Base-by-base conservation (phyloP, 2,113 vertebrate genomes). In the Peromyscus californicus region DNA sequence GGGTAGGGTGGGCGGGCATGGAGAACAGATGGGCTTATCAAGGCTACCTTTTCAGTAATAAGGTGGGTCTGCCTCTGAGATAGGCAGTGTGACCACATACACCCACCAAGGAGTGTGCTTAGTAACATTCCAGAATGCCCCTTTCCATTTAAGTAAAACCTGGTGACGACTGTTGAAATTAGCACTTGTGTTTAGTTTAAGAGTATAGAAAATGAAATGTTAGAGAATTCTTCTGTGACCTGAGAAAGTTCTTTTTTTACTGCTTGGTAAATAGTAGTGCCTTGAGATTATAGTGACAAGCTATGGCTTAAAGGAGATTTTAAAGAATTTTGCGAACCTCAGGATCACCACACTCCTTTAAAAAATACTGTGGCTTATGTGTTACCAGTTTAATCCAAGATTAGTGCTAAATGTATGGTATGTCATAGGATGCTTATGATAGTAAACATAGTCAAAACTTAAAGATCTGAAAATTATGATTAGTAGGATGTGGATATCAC, bases 211-310 rank as follows among this genome's bases (percentile, higher is more conserved):
- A 59, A 54, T 48, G 24, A 82, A 89, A 12, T 93, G 63, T 3
- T 70, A 74, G 45, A 69, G 5, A 86, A 59, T 86, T 39, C 48
- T 69, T 51, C 11, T 7, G 5, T 84, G 80, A 75, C 26, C 54
- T 79, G 26, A 61, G 29, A 93, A 86, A 88, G 4, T 19, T 36
- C 12, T 74, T 83, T 89, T 10, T 39, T 94, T 33, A 63, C 26
- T 74, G 54, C n/a, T 85, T 54, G 75, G 5, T 83, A 87, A 90
- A 36, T 17, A 61, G 51, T 33, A 67, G 29, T 87, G 11, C 31
- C 31, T 93, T 74, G 19, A 36, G 91, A 90, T 92, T 94, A 89
- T 80, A 97, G 59, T 96, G 93, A n/a, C 42, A 92, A 88, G 19
- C 57, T 91, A 82, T 89, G 61, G 6, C 78, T 91, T 90, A 19